These are phyloP conservation scores for Gadus chalcogrammus DNA, from an alignment of 2,113 vertebrate species.

Conservation along the genomic window DNA sequence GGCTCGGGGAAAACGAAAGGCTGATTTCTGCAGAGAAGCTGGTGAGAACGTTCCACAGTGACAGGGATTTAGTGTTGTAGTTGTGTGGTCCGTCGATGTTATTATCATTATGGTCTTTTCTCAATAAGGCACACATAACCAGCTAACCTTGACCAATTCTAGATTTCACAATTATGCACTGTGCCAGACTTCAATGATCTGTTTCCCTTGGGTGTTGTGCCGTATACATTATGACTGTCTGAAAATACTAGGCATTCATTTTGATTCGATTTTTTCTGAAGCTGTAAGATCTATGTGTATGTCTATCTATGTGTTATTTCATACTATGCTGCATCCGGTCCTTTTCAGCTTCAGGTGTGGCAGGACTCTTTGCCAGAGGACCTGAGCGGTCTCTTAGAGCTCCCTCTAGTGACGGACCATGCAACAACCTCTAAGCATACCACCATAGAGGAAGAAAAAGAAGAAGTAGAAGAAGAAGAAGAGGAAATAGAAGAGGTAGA, in stretches of 20 bases:
- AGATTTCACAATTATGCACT: too few relatives aligned
- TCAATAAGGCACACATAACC: too few relatives aligned
- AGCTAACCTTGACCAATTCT: too few relatives aligned
- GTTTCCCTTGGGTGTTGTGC: too few relatives aligned
- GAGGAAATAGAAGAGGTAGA: slow-evolving; percentile 8
- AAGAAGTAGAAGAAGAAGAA: slow-evolving; percentile 6
- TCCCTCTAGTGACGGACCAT: slow-evolving; percentile 34
- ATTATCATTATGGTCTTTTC: too few relatives aligned
- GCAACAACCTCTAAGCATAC: slow-evolving; percentile 22
- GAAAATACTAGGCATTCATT: too few relatives aligned
- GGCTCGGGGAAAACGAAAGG: slow-evolving; percentile 23
- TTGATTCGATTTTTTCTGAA: too few relatives aligned
- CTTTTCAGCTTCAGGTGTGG: slow-evolving; percentile 50
- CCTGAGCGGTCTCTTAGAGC: slow-evolving; percentile 36
- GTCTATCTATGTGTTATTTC: too few relatives aligned
- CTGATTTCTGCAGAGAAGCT: slow-evolving; percentile 35
- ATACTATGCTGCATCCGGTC: slow-evolving; percentile 1
- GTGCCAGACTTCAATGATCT: too few relatives aligned
- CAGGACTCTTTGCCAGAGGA: slow-evolving; percentile 34
- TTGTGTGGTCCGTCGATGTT: background rate
- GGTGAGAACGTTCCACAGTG: slow-evolving; percentile 38
- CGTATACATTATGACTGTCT: too few relatives aligned
- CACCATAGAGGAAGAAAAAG: slow-evolving; percentile 17
- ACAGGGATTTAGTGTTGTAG: background rate
- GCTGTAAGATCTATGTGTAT: too few relatives aligned